Percentiles rank a stretch among this genome's conserved stretches.
These are phyloP conservation scores for Bolinopsis microptera DNA, from an alignment of 37 sponge, comb jelly and placozoan genomes.

Conservation along the genomic window DNA sequence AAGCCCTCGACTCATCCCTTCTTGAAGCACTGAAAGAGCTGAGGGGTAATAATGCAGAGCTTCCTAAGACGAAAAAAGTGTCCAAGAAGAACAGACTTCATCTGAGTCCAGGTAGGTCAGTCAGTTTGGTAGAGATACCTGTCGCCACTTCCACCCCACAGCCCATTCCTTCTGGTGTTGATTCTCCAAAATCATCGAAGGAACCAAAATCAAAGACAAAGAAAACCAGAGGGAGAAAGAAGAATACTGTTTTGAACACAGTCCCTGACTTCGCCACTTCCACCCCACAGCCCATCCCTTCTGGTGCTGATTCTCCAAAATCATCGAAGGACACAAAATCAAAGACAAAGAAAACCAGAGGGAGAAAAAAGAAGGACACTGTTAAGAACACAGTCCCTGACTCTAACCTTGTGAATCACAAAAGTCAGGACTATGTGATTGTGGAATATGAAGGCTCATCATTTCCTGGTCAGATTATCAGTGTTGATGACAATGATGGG, in stretches of 20 bases:
- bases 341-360: background rate
- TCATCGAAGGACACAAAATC: background rate
- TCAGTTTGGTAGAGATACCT: background rate
- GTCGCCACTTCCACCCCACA: background rate
- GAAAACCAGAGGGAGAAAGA: background rate
- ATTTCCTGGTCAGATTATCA: background rate
- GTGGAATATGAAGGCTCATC: background rate
- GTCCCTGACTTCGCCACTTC: background rate
- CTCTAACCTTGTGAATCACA: background rate
- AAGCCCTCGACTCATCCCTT: background rate
- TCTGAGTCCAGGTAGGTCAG: background rate
- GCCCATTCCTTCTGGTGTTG: background rate
- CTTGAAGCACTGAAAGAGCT: background rate
- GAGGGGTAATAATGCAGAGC: background rate
- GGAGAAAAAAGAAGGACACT: background rate
- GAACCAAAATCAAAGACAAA: background rate
- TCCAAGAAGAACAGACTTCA: background rate
- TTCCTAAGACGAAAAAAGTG: background rate
- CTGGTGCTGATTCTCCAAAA: background rate
- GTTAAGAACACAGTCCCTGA: background rate
- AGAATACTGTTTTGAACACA: no score
- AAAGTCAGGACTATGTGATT: background rate
- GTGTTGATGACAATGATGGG: no score
- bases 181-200: background rate
- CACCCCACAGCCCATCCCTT: background rate